Percentiles rank a stretch among this genome's conserved stretches.
phyloP scores from a whole-genome alignment of 2,888 invertebrate species.

The Diadegma fenestrale region DNA sequence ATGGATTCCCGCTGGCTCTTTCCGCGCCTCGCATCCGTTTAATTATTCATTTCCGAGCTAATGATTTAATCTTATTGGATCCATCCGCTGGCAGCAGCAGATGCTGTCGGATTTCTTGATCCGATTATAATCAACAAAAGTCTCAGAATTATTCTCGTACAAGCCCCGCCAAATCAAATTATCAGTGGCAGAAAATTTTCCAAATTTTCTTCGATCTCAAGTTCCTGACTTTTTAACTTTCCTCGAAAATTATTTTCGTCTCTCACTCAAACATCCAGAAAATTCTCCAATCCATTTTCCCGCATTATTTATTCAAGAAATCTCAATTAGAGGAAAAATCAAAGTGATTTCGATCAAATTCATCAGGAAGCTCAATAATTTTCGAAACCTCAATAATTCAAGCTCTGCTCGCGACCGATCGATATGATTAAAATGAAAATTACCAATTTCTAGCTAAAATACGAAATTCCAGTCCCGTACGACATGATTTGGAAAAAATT shows the following conservation, averaged over 20 bases:
- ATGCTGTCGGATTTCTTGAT: conserved; percentile 16
- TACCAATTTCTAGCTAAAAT: neutral
- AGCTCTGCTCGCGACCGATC: neutral
- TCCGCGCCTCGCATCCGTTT: neutral
- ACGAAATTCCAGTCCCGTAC: neutral
- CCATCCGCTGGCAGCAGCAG: conserved; percentile 20
- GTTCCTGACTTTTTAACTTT: neutral
- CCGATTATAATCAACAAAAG: conserved; percentile 2
- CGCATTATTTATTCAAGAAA: neutral
- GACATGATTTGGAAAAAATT: neutral
- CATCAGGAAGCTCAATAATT: neutral
- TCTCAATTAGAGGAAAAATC: neutral
- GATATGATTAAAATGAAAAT: neutral
- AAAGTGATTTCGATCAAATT: neutral
- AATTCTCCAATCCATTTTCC: neutral
- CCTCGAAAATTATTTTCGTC: neutral
- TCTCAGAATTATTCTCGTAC: conserved; percentile 8
- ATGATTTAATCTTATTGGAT: conserved; percentile 20
- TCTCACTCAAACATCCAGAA: neutral
- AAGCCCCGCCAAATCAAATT: neutral
- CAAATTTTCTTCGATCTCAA: too few relatives aligned
- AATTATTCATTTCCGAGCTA: conserved; percentile 35
- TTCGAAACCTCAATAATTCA: neutral
- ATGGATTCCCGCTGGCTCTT: neutral
- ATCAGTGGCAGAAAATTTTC: neutral